Percentiles rank a stretch among this genome's conserved stretches.
phyloP scores from a whole-genome alignment of 2,113 vertebrate genomes.

The Trematomus loennbergii region DNA sequence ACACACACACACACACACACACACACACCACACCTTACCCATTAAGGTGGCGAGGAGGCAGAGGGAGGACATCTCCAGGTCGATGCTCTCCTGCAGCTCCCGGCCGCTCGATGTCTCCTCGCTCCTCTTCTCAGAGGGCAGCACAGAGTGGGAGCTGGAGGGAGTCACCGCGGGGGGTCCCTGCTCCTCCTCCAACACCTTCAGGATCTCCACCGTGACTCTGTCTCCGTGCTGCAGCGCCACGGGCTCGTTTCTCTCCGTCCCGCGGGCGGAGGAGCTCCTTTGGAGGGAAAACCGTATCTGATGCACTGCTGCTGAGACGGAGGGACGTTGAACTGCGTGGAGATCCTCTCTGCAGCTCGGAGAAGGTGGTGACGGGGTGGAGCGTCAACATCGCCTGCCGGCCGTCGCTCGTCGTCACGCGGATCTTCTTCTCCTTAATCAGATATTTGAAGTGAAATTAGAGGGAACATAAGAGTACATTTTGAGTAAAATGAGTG shows the following conservation, averaged over 20 bases:
- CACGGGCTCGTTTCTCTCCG: conserved; percentile 91
- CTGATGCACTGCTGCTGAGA: conserved; percentile 94
- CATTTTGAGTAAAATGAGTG: no score
- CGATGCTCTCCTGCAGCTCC: conserved; percentile 94
- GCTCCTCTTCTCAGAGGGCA: conserved; percentile 81
- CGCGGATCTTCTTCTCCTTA: conserved; percentile 96
- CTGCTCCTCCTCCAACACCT: conserved; percentile 80
- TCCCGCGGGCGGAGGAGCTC: conserved; percentile 90
- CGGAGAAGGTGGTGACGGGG: conserved; percentile 90
- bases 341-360: conserved; percentile 92
- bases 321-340: conserved; percentile 90
- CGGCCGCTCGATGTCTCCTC: conserved; percentile 87
- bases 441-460: no score
- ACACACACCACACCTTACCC: conserved; percentile 89
- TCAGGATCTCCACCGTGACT: conserved; percentile 94
- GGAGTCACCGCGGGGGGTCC: conserved; percentile 71
- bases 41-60: conserved; percentile 97
- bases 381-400: conserved; percentile 96
- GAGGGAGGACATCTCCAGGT: conserved; percentile 98
- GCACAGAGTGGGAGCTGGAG: conserved; percentile 66
- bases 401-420: conserved; percentile 94
- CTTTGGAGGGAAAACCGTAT: conserved; percentile 95
- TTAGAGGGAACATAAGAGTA: no score
- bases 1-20: no score
- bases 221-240: conserved; percentile 95